These are phyloP conservation scores for Cirrhinus molitorella DNA, from an alignment of 2,797 vertebrate species.

Conservation along the genomic window DNA sequence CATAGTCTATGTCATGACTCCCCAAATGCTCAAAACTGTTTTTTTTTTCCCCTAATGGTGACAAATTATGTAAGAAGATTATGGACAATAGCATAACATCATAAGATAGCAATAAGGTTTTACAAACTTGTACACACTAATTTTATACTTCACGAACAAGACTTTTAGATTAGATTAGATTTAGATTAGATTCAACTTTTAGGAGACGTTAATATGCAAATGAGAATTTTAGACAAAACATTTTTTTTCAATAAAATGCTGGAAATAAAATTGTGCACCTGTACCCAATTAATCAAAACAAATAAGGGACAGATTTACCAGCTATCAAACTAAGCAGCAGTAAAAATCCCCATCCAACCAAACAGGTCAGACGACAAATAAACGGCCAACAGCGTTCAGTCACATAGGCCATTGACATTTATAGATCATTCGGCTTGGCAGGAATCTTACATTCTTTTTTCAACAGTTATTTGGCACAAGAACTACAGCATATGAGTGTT, in stretches of 20 bases:
- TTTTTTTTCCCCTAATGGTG: too few relatives aligned
- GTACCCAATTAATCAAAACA: background rate
- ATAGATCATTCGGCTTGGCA: conserved; percentile 27
- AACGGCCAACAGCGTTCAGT: background rate
- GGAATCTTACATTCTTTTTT: conserved; percentile 1
- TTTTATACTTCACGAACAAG: background rate
- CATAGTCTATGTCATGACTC: too few relatives aligned
- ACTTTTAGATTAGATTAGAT: too few relatives aligned
- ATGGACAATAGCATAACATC: background rate
- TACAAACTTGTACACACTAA: background rate
- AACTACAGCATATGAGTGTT: background rate
- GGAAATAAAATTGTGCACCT: background rate
- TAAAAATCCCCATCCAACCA: conserved; percentile 1
- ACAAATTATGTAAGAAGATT: background rate
- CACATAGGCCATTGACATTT: conserved; percentile 23
- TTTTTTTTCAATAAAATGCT: background rate
- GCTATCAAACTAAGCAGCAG: background rate
- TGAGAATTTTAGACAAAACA: too few relatives aligned
- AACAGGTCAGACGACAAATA: background rate
- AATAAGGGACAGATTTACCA: background rate
- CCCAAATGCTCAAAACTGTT: too few relatives aligned
- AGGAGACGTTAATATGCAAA: background rate
- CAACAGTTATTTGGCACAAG: conserved; percentile 24
- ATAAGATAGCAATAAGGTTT: background rate
- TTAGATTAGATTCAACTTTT: too few relatives aligned